Percentiles rank a stretch among this genome's conserved stretches.
Evolutionary conservation across 2,113 vertebrate genomes (phyloP).

Genomic region (Festucalex cinctus): DNA sequence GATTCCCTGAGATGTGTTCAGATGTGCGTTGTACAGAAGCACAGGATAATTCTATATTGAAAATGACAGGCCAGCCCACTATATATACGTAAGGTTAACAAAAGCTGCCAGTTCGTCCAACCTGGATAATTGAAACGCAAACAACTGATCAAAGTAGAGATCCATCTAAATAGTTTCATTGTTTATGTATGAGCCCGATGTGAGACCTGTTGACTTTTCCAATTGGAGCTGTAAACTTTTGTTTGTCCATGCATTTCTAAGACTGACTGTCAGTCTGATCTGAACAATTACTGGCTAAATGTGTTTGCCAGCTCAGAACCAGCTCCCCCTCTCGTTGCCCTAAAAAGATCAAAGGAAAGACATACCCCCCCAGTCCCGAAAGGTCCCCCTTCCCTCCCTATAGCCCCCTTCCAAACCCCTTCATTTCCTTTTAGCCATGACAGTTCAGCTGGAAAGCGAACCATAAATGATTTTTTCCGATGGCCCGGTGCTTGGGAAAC

Average conservation of each 20-base stretch:
- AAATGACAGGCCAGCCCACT: conserved; percentile 38
- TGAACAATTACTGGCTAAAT: conserved; percentile 76
- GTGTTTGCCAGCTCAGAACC: conserved; percentile 72
- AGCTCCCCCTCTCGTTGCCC: conserved; percentile 52
- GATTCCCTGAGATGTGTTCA: not conserved
- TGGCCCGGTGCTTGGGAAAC: conserved; percentile 55
- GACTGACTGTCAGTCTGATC: conserved; percentile 73
- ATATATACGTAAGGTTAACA: conserved; percentile 31
- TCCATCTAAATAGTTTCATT: conserved; percentile 62
- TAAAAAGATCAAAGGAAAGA: conserved; percentile 75
- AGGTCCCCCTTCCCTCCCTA: conserved; percentile 24
- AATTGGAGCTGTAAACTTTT: conserved; percentile 75
- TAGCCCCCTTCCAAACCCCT: conserved; percentile 58
- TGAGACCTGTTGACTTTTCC: conserved; percentile 75
- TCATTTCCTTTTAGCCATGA: conserved; percentile 69
- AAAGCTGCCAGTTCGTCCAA: conserved; percentile 37
- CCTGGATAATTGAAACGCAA: conserved; percentile 67
- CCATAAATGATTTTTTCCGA: conserved; percentile 67
- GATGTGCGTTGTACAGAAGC: not conserved
- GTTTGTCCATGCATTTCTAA: conserved; percentile 75
- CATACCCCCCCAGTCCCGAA: conserved; percentile 28
- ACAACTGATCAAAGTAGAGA: conserved; percentile 67
- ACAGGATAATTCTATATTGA: conserved; percentile 18
- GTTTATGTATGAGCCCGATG: conserved; percentile 65
- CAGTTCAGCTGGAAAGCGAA: conserved; percentile 75